Conservation (phyloP, 1,140 invertebrate species). For the Monomorium pharaonis region DNA sequence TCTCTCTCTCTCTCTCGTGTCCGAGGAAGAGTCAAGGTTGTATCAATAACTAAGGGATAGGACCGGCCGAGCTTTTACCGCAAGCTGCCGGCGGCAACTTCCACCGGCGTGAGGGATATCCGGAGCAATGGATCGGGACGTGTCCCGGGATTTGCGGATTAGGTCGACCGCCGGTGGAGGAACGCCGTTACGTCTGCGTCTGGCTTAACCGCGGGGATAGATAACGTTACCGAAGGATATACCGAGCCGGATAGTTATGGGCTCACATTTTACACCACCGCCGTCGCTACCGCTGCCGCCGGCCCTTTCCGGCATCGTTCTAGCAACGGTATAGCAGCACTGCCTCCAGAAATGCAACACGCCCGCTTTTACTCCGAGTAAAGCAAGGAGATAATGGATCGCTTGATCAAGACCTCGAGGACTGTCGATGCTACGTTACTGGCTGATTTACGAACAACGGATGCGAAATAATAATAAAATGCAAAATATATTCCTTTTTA, state of each 20-base stretch:
- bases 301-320: background rate
- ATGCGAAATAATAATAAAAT: background rate
- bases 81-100: conserved; percentile 41
- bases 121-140: conserved; percentile 65
- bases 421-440: background rate
- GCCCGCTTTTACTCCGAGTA: conserved; percentile 14
- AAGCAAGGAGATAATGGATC: conserved; percentile 44
- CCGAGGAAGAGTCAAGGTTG: conserved; percentile 64
- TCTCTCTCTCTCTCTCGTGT: background rate
- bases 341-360: conserved; percentile 3
- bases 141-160: conserved; percentile 72
- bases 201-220: conserved; percentile 68
- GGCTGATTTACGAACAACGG: background rate
- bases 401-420: conserved; percentile 29
- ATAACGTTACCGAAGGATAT: conserved; percentile 66
- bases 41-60: conserved; percentile 37
- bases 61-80: conserved; percentile 41
- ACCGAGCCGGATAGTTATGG: conserved; percentile 66
- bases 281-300: background rate
- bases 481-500: background rate
- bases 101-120: conserved; percentile 47
- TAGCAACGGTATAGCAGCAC: background rate
- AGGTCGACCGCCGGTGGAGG: conserved; percentile 52
- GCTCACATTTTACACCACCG: conserved; percentile 49
- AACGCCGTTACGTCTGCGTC: conserved; percentile 65